Evolutionary conservation across 1,140 invertebrate genomes (phyloP).

Genomic region (Pararge aegeria): DNA sequence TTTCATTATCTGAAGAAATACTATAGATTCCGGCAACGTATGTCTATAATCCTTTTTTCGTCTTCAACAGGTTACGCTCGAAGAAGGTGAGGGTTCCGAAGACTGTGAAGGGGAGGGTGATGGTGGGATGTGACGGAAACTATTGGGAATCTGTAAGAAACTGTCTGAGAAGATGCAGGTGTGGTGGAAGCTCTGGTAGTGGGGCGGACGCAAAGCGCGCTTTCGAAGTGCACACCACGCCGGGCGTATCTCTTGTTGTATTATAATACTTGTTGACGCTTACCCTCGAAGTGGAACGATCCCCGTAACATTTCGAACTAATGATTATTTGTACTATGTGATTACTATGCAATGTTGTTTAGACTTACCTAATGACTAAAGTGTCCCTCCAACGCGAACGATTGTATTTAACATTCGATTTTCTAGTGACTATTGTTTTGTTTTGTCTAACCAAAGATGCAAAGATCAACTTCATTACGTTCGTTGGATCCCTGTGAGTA

Average conservation of each 20-base stretch:
- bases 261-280: conserved; percentile 72
- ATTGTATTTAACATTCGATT: conserved; percentile 66
- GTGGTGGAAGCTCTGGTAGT: conserved; percentile 87
- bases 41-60: background rate
- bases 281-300: conserved; percentile 66
- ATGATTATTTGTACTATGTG: conserved; percentile 66
- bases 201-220: conserved; percentile 47
- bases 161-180: conserved; percentile 91
- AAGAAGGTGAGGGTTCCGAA: conserved; percentile 87
- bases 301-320: conserved; percentile 62
- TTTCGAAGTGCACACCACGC: conserved; percentile 26
- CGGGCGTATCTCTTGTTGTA: conserved; percentile 47
- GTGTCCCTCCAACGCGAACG: conserved; percentile 78
- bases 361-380: conserved; percentile 75
- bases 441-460: conserved; percentile 76
- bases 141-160: conserved; percentile 91
- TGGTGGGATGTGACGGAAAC: conserved; percentile 92
- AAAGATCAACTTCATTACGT: conserved; percentile 52
- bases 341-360: conserved; percentile 73
- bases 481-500: conserved; percentile 70
- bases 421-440: conserved; percentile 63
- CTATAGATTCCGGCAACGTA: too few species aligned
- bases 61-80: conserved; percentile 87
- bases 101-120: conserved; percentile 81
- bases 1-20: too few species aligned